phyloP scores from a whole-genome alignment of 2,113 vertebrate species.

The Struthio camelus region DNA sequence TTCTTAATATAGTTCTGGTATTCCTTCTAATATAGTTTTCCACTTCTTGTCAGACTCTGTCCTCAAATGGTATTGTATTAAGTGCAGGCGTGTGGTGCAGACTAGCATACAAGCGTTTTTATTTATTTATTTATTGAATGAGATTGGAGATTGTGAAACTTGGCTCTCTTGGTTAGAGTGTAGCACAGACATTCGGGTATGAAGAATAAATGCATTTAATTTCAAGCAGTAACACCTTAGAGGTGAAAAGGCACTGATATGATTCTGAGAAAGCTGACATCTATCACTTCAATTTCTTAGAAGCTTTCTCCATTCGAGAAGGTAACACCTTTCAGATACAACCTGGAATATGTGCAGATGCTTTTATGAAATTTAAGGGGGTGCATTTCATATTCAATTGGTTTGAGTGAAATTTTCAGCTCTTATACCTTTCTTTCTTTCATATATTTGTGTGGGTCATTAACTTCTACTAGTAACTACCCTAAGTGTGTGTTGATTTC shows the following conservation, averaged over 20 bases:
- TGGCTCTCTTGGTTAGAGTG: background rate
- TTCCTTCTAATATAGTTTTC: background rate
- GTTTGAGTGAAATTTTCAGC: background rate
- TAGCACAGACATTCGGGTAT: background rate
- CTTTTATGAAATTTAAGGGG: background rate
- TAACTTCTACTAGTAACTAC: constrained; percentile 20
- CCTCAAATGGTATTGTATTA: background rate
- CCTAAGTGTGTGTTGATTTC: background rate
- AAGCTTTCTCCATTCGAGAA: no score
- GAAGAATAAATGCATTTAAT: background rate
- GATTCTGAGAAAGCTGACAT: background rate
- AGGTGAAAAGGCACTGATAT: background rate
- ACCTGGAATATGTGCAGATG: background rate
- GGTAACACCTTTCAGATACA: background rate
- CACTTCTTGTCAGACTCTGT: background rate
- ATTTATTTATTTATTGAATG: no score
- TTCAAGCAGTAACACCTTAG: background rate
- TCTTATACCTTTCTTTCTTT: background rate
- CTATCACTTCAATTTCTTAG: no score
- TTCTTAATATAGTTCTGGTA: background rate
- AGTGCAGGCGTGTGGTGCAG: background rate
- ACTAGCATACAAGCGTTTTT: no score
- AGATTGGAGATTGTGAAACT: background rate
- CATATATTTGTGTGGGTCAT: background rate
- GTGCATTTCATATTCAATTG: background rate